Conservation (phyloP, 37 sponge, comb jelly and placozoan species). For the Haliclona indistincta region DNA sequence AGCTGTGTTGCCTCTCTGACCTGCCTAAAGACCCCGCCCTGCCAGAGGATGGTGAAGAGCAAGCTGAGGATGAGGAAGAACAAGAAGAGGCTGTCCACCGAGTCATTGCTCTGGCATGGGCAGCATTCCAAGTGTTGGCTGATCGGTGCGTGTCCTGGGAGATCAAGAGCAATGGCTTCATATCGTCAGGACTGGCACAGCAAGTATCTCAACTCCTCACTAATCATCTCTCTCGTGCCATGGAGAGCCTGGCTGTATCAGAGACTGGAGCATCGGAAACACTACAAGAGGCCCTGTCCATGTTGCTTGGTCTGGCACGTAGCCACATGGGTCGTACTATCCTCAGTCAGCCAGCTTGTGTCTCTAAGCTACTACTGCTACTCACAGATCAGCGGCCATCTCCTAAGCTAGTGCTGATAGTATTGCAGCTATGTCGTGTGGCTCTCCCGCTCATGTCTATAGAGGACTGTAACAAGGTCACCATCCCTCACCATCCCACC, state of each 20-base stretch:
- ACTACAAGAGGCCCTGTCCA: constrained; percentile 89
- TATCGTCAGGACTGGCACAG: constrained; percentile 78
- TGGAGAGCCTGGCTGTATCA: constrained; percentile 69
- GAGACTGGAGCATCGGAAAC: constrained; percentile 78
- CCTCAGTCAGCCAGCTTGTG: constrained; percentile 87
- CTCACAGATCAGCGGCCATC: constrained; percentile 93
- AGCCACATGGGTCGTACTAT: constrained; percentile 85
- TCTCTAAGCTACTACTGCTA: constrained; percentile 87
- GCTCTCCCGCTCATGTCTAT: constrained; percentile 92
- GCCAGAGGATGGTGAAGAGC: constrained; percentile 22
- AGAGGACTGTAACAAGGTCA: constrained; percentile 68
- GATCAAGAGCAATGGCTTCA: constrained; percentile 40
- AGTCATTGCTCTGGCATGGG: constrained; percentile 87
- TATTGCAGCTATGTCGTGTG: constrained; percentile 93
- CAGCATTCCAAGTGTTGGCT: constrained; percentile 86
- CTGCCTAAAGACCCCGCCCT: constrained; percentile 17
- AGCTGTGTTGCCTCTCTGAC: constrained; percentile 63
- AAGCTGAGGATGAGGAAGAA: constrained; percentile 44
- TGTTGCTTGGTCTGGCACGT: constrained; percentile 81
- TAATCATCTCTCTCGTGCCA: constrained; percentile 87
- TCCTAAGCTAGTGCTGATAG: constrained; percentile 90
- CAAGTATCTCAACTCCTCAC: constrained; percentile 88
- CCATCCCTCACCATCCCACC: constrained; percentile 74
- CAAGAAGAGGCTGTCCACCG: constrained; percentile 57
- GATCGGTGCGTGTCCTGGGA: constrained; percentile 93